These are phyloP conservation scores for Lemur catta DNA, from an alignment of 2,797 vertebrate genomes.

Conservation along the genomic window DNA sequence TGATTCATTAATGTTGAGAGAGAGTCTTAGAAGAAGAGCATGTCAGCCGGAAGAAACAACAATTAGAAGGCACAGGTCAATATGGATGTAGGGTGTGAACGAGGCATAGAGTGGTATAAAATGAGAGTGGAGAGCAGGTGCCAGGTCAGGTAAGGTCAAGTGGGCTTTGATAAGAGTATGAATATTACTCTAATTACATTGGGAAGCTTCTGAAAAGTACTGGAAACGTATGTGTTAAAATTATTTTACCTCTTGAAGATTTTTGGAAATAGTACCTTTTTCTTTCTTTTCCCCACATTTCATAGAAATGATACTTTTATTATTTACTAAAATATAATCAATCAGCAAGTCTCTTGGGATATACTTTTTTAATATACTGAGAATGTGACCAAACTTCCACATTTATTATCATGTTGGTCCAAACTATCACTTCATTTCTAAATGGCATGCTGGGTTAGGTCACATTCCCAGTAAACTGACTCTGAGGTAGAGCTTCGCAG, in stretches of 20 bases:
- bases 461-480: not conserved
- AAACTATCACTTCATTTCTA: not conserved
- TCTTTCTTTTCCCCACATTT: not conserved
- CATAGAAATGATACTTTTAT: not conserved
- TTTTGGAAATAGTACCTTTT: not conserved
- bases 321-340: not conserved
- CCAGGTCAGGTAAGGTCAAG: too few relatives aligned
- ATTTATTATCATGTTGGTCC: not conserved
- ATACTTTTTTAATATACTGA: not conserved
- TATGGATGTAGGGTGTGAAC: not conserved
- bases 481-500: not conserved
- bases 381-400: not conserved
- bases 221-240: not conserved
- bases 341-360: not conserved
- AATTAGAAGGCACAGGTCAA: not conserved
- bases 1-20: not conserved
- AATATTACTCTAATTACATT: not conserved
- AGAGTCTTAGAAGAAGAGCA: not conserved
- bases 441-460: not conserved
- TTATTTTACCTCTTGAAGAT: not conserved
- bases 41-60: not conserved
- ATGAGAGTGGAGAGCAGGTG: not conserved
- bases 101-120: not conserved
- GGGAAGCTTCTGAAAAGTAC: not conserved
- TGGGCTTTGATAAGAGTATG: not conserved